phyloP scores from a whole-genome alignment of 2,797 vertebrate genomes.

The Sebastes miniatus region DNA sequence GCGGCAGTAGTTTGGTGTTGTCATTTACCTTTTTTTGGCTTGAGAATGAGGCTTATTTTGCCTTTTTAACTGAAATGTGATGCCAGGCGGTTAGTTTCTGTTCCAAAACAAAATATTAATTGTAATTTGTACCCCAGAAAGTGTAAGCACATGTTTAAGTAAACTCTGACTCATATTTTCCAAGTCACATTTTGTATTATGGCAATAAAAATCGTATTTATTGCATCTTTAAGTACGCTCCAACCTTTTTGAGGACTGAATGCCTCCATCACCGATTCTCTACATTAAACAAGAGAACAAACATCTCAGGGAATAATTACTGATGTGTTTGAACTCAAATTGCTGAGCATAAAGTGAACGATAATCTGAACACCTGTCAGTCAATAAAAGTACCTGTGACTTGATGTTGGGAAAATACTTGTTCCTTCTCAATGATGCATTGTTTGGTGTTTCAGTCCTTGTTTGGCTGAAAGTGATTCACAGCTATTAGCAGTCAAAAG shows the following conservation, averaged over 20 bases:
- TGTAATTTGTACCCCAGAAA: not conserved
- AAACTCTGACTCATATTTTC: not conserved
- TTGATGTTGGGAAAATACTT: slow-evolving; percentile 15
- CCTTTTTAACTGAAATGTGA: not conserved
- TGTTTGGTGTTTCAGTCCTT: slow-evolving; percentile 19
- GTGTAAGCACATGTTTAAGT: not conserved
- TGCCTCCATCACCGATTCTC: not conserved
- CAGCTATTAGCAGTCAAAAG: slow-evolving; percentile 24
- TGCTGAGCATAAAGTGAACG: not conserved
- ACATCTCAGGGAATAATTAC: not conserved
- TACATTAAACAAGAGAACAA: not conserved
- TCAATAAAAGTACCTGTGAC: slow-evolving; percentile 2
- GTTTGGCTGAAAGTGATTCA: slow-evolving; percentile 15
- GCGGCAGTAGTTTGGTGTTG: not conserved
- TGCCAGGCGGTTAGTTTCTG: not conserved
- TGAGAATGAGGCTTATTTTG: not conserved
- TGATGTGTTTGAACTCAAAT: not conserved
- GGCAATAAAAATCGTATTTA: not conserved
- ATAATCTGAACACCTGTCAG: not conserved
- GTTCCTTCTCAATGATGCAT: slow-evolving; percentile 9
- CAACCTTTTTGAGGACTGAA: not conserved
- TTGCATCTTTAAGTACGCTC: not conserved
- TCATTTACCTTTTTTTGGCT: not conserved
- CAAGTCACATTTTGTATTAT: not conserved
- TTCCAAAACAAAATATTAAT: not conserved